These are phyloP conservation scores for Nasua narica DNA, from an alignment of 2,797 vertebrate genomes.

Conservation along the genomic window DNA sequence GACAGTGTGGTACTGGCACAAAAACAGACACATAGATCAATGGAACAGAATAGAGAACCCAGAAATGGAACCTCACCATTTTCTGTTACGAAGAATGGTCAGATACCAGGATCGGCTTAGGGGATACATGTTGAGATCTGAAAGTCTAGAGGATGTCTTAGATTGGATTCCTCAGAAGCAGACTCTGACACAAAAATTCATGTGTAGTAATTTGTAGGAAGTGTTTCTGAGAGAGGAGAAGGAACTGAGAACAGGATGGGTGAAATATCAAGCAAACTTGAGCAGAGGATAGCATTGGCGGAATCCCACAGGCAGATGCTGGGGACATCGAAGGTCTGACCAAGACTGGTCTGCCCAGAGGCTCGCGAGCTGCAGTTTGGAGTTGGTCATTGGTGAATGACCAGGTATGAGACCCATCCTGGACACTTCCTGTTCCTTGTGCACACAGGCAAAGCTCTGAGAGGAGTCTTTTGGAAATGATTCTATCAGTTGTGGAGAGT, in stretches of 20 bases:
- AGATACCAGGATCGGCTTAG: not conserved
- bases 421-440: not conserved
- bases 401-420: too few relatives aligned
- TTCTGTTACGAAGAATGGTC: not conserved
- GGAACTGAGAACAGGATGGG: not conserved
- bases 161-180: not conserved
- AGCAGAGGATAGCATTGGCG: not conserved
- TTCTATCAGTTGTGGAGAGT: not conserved
- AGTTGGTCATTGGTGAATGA: not conserved
- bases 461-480: not conserved
- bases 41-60: too few relatives aligned
- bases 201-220: not conserved
- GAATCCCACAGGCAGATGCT: not conserved
- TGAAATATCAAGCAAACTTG: not conserved
- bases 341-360: not conserved
- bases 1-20: too few relatives aligned
- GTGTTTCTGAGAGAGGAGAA: not conserved
- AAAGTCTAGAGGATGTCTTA: not conserved
- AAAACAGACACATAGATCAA: too few relatives aligned
- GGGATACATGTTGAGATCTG: not conserved
- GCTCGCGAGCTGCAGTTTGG: not conserved
- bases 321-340: not conserved
- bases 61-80: too few relatives aligned
- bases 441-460: not conserved
- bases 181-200: not conserved